phyloP scores from a whole-genome alignment of 2,888 invertebrate species.

The Thecocarcelia acutangulata region DNA sequence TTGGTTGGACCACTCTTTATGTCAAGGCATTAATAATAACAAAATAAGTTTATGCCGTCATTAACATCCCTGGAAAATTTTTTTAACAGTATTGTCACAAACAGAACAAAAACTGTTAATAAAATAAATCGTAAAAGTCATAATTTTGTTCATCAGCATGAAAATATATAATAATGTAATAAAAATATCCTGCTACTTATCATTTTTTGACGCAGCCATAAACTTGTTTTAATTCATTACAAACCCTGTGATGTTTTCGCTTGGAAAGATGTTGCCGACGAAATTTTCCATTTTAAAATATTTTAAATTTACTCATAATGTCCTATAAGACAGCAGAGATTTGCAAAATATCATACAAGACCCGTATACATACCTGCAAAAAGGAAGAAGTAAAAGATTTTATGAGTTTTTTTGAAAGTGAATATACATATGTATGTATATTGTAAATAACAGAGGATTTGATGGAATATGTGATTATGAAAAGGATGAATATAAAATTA shows the following conservation, averaged over 20 bases:
- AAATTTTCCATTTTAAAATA: conserved; percentile 20
- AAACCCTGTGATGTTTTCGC: neutral
- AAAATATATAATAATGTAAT: neutral
- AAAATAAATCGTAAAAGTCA: neutral
- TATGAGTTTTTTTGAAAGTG: conserved; percentile 7
- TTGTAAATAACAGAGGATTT: neutral
- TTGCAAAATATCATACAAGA: conserved; percentile 11
- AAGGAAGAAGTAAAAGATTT: conserved; percentile 31
- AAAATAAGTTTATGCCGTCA: no score
- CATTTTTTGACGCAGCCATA: conserved; percentile 27
- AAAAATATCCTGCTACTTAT: conserved; percentile 30
- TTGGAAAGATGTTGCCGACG: conserved; percentile 1
- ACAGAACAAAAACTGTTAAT: no score
- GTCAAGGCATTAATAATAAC: no score
- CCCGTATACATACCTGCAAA: conserved; percentile 62
- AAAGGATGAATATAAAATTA: no score
- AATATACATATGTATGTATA: no score
- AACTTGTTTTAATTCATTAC: conserved; percentile 24
- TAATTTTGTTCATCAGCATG: neutral
- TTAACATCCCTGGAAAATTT: no score
- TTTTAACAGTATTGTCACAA: neutral
- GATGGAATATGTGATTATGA: neutral
- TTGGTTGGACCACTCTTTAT: no score
- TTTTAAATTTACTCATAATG: conserved; percentile 13
- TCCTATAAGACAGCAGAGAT: conserved; percentile 12